Conservation (phyloP, 2,888 invertebrate species). For the Drosophila eohydei region DNA sequence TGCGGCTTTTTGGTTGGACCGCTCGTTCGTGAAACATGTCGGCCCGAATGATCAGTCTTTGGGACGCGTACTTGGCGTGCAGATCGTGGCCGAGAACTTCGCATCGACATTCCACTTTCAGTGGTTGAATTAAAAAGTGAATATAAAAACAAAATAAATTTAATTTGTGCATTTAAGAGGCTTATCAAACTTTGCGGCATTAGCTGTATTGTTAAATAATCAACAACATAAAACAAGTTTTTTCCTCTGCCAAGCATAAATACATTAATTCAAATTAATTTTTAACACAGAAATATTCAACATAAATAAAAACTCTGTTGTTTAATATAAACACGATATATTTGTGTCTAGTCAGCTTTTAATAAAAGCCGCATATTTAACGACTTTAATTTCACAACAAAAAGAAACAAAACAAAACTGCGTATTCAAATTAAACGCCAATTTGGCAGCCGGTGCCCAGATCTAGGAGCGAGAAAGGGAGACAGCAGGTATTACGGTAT, state of each 20-base stretch:
- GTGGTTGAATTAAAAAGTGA: conserved; percentile 29
- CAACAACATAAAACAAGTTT: not conserved
- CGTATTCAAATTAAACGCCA: conserved; percentile 45
- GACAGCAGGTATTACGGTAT: not conserved
- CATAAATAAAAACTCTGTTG: not conserved
- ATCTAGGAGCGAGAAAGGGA: not conserved
- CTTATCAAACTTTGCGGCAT: conserved; percentile 8
- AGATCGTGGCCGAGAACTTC: conserved; percentile 53
- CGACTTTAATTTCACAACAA: conserved; percentile 23
- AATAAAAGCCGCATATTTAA: conserved; percentile 23
- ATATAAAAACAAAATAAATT: conserved; percentile 9
- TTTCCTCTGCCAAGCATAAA: not conserved
- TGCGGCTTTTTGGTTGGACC: conserved; percentile 15
- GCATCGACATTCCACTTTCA: conserved; percentile 8
- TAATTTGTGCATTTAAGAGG: conserved; percentile 14
- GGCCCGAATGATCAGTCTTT: conserved; percentile 61
- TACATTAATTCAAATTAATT: conserved; percentile 19
- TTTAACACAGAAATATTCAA: not conserved
- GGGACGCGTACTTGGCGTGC: conserved; percentile 54
- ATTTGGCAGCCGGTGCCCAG: conserved; percentile 23
- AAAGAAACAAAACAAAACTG: conserved; percentile 33
- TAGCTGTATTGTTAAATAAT: conserved; percentile 8
- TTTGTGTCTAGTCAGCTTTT: conserved; percentile 33
- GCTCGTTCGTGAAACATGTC: conserved; percentile 27
- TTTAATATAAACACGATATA: conserved; percentile 7